phyloP scores from a whole-genome alignment of 2,888 invertebrate species.

The Caenorhabditis imperialis region DNA sequence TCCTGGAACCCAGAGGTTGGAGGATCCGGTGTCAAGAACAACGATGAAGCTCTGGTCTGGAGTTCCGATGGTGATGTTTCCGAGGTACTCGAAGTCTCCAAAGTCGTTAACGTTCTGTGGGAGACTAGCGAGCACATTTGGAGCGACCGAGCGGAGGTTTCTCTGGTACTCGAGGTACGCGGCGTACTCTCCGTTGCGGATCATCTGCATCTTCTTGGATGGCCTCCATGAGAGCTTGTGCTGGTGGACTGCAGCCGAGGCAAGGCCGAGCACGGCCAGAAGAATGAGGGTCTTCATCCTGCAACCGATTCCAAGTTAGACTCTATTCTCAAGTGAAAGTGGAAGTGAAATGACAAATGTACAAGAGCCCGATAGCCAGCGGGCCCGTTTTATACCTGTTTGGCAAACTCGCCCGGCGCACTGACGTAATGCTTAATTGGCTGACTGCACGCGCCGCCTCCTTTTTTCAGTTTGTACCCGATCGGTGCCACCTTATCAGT shows the following conservation, averaged over 20 bases:
- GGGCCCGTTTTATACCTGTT: slow-evolving; percentile 40
- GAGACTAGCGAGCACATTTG: slow-evolving; percentile 46
- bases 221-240: slow-evolving; percentile 59
- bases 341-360: not conserved
- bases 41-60: slow-evolving; percentile 65
- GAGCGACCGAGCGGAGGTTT: slow-evolving; percentile 43
- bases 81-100: slow-evolving; percentile 78
- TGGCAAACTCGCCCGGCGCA: slow-evolving; percentile 31
- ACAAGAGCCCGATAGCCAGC: slow-evolving; percentile 18
- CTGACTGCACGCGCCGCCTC: slow-evolving; percentile 35
- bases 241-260: slow-evolving; percentile 65
- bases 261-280: slow-evolving; percentile 61
- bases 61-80: slow-evolving; percentile 73
- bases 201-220: slow-evolving; percentile 61
- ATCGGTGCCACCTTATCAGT: slow-evolving; percentile 30
- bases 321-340: slow-evolving; percentile 3
- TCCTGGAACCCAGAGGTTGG: slow-evolving; percentile 71
- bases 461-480: slow-evolving; percentile 43
- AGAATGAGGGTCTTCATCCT: slow-evolving; percentile 46
- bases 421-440: slow-evolving; percentile 40
- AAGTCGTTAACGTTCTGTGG: slow-evolving; percentile 60
- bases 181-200: slow-evolving; percentile 54
- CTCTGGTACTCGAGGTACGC: slow-evolving; percentile 59
- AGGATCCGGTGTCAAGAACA: slow-evolving; percentile 71
- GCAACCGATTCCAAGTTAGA: not conserved